Percentiles rank a stretch among this genome's conserved stretches.
phyloP scores from a whole-genome alignment of 2,797 vertebrate genomes.

The Bovichtus variegatus region DNA sequence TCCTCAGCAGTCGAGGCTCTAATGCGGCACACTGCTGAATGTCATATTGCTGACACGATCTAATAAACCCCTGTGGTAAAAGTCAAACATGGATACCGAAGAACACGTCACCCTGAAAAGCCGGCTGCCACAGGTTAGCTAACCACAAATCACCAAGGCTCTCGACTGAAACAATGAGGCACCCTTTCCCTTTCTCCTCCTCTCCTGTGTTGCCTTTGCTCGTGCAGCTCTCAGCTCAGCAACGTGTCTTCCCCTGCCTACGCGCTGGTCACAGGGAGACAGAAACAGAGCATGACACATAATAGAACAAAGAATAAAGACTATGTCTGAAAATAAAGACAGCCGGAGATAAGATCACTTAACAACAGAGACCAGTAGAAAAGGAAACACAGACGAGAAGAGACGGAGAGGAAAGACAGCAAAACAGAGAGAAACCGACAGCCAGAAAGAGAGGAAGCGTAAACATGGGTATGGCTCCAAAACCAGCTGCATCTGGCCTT shows the following conservation, averaged over 20 bases:
- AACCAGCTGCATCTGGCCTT: slow-evolving; percentile 12
- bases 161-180: slow-evolving; percentile 33
- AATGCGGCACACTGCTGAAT: slow-evolving; percentile 40
- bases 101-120: slow-evolving; percentile 43
- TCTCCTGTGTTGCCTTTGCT: neutral
- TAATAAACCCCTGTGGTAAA: slow-evolving; percentile 59
- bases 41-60: slow-evolving; percentile 46
- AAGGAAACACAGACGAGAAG: neutral
- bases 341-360: slow-evolving; percentile 13
- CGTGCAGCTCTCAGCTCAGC: slow-evolving; percentile 17
- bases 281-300: slow-evolving; percentile 17
- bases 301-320: slow-evolving; percentile 26
- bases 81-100: slow-evolving; percentile 50
- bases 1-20: slow-evolving; percentile 22
- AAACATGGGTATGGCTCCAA: slow-evolving; percentile 17
- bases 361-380: slow-evolving; percentile 22
- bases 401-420: neutral
- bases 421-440: slow-evolving; percentile 43
- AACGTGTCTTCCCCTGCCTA: slow-evolving; percentile 16
- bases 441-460: neutral
- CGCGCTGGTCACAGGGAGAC: slow-evolving; percentile 11
- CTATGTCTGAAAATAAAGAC: slow-evolving; percentile 37
- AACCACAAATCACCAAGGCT: slow-evolving; percentile 56
- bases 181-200: neutral
- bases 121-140: slow-evolving; percentile 25